Conservation (phyloP, 2,113 vertebrate species). For the Sphaerodactylus townsendi region DNA sequence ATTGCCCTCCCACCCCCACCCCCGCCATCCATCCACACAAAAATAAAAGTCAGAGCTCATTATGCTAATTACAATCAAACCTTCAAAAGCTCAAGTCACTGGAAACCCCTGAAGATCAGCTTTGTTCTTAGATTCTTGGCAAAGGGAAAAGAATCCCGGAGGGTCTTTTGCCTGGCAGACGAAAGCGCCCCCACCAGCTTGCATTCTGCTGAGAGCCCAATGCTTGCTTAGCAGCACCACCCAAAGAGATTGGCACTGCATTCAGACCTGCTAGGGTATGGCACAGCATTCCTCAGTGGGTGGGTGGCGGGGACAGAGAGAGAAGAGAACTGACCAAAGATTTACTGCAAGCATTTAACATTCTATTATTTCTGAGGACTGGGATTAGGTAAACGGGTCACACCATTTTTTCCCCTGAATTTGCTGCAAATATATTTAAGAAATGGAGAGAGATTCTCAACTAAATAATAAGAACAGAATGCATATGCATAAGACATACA, state of each 20-base stretch:
- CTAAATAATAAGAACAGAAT: background rate
- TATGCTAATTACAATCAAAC: conserved; percentile 57
- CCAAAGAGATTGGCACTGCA: conserved; percentile 43
- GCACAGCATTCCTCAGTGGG: conserved; percentile 28
- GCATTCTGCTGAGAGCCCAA: background rate
- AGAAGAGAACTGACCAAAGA: conserved; percentile 8
- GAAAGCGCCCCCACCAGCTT: background rate
- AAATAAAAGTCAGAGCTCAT: conserved; percentile 58
- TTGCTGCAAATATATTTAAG: background rate
- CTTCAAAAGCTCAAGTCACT: conserved; percentile 12
- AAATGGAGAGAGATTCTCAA: conserved; percentile 27
- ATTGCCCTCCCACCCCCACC: conserved; percentile 9
- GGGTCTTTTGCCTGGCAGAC: conserved; percentile 17
- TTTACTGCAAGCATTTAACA: conserved; percentile 42
- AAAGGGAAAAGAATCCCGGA: conserved; percentile 11
- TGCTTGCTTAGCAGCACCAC: conserved; percentile 20
- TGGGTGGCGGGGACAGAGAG: conserved; percentile 28
- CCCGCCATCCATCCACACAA: conserved; percentile 28
- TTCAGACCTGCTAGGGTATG: conserved; percentile 36
- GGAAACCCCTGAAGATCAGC: conserved; percentile 47
- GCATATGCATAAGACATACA: background rate
- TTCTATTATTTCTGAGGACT: conserved; percentile 14
- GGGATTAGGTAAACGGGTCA: conserved; percentile 30
- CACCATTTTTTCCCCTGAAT: conserved; percentile 51
- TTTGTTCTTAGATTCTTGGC: conserved; percentile 53